Base-by-base conservation (phyloP, 2,113 vertebrate species). In the Prunella himalayana region DNA sequence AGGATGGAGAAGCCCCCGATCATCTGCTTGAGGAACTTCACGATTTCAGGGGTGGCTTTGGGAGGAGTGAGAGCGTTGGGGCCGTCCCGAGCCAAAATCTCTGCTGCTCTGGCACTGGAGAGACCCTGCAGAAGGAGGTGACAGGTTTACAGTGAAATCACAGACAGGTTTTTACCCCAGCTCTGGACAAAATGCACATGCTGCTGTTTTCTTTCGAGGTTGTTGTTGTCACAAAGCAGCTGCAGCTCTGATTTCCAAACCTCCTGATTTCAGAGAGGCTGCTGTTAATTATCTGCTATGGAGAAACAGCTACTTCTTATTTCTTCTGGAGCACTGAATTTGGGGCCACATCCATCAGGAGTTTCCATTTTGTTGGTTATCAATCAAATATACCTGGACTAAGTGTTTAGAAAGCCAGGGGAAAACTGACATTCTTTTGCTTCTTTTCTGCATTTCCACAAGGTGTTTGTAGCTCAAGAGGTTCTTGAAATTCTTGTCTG, bases 1-100 rank as follows among this genome's bases (percentile, higher is more conserved):
- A 98, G 98, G 88, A 98, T 95, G 68, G 98, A 98, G 94, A 98
- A 98, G 1, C 98, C 98, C 47, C 98, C 98, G 20, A 98, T 82
- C 98, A 98, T 98, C 96, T 98, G 98, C 90, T 90, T 98, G 81
- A 98, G 96, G 91, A 98, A 98, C 61, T 98, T 98, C 15, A 98
- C 51, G 0, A 98, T 98, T 65, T 98, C 98, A 0, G 98, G 97
- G 18, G 98, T 98, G 37, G 98, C 92, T 90, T 98, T 98, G 53
- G 98, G 98, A 50, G 98, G 98, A 7, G 97, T 98, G 33, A 98
- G 98, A 0, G 94, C 31, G 11, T 98, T 98, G 94, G 97, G 98
- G 31, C 98, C 98, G 31, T 98, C 96, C 13, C 94, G 97, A 59
- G 86, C 97, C 95, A 98, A 82, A 82, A 98, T 53, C 90, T 98